Evolutionary conservation across 2,888 invertebrate species (phyloP).

Genomic region (Drosophila nr. medialis): DNA sequence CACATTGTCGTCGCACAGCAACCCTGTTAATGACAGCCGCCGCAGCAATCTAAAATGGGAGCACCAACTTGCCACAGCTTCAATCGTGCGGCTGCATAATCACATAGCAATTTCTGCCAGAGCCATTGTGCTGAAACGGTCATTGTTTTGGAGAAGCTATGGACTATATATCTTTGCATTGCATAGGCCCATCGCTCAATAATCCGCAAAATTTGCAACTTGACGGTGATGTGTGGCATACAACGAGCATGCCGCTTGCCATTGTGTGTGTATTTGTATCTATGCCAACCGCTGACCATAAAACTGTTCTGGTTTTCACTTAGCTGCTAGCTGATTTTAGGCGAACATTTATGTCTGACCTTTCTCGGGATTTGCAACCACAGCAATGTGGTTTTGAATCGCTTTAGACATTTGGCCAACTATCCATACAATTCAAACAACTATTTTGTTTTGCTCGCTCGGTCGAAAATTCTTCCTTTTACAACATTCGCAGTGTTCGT

Average conservation of each 20-base stretch:
- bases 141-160: constrained; percentile 47
- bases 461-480: background rate
- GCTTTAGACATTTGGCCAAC: constrained; percentile 14
- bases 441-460: background rate
- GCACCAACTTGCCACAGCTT: constrained; percentile 47
- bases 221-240: constrained; percentile 15
- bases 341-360: constrained; percentile 23
- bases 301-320: constrained; percentile 29
- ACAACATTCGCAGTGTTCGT: background rate
- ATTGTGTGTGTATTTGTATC: constrained; percentile 31
- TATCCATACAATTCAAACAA: background rate
- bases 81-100: constrained; percentile 63
- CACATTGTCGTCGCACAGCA: constrained; percentile 43
- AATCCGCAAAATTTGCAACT: constrained; percentile 49
- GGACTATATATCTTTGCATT: constrained; percentile 46
- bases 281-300: constrained; percentile 39
- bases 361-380: constrained; percentile 13
- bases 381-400: constrained; percentile 10
- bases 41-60: constrained; percentile 23
- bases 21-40: constrained; percentile 56
- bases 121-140: constrained; percentile 49
- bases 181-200: constrained; percentile 57
- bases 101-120: constrained; percentile 42
- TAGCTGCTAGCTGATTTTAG: constrained; percentile 39
- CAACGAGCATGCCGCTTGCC: constrained; percentile 16